Evolutionary conservation across 2,113 vertebrate genomes (phyloP).

Genomic region (Lycaon pictus): DNA sequence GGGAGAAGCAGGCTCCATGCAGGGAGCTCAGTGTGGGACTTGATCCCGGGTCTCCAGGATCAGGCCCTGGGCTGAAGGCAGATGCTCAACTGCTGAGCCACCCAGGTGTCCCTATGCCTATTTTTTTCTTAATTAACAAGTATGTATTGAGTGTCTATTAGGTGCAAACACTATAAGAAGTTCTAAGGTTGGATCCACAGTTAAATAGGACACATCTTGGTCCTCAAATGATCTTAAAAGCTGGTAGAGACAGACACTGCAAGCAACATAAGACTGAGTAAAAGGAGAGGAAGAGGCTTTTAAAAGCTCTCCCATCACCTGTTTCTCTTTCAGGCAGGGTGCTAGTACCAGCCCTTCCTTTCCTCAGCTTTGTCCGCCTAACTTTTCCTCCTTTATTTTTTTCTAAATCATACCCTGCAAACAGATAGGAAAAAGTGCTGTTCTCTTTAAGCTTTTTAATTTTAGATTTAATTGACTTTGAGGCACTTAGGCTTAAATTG

Average conservation of each 20-base stretch:
- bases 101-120: no score
- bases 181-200: conserved; percentile 1
- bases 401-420: background rate
- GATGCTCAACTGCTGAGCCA: no score
- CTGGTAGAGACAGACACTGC: background rate
- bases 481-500: background rate
- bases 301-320: background rate
- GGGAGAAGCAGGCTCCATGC: no score
- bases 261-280: background rate
- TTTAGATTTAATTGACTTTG: conserved; percentile 21
- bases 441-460: conserved; percentile 21
- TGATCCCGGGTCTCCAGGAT: no score
- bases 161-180: background rate
- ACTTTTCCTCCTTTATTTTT: background rate
- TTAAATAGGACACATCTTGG: background rate
- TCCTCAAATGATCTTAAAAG: conserved; percentile 16
- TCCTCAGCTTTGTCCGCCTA: background rate
- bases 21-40: no score
- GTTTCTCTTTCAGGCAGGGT: background rate
- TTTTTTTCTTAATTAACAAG: background rate
- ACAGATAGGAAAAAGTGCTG: background rate
- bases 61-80: no score
- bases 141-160: background rate
- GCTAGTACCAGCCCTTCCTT: background rate
- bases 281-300: background rate